These are phyloP conservation scores for Punctoribates punctum DNA, from an alignment of 2,888 invertebrate genomes.

Conservation along the genomic window DNA sequence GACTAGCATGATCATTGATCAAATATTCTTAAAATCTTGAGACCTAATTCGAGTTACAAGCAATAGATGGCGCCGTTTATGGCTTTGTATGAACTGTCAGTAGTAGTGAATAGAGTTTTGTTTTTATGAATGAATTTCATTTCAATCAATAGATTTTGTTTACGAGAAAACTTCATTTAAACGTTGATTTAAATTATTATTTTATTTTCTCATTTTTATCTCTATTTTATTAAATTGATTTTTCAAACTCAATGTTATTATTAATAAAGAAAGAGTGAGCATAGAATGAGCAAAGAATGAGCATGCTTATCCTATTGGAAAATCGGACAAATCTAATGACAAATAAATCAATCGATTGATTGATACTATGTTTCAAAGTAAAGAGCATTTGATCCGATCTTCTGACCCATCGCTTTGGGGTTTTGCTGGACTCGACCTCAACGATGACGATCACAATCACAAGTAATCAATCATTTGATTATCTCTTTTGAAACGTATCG, in stretches of 20 bases:
- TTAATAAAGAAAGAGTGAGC: background rate
- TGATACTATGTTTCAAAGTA: constrained; percentile 45
- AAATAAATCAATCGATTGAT: constrained; percentile 2
- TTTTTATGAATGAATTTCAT: constrained; percentile 30
- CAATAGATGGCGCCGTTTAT: no score
- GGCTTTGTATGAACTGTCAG: background rate
- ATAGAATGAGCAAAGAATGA: no score
- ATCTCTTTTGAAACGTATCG: background rate
- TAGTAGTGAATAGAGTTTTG: constrained; percentile 25
- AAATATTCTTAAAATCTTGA: no score
- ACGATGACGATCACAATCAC: constrained; percentile 41
- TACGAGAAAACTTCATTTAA: background rate
- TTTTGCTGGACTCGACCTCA: constrained; percentile 47
- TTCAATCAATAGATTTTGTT: constrained; percentile 29
- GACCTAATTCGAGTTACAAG: no score
- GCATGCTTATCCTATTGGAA: background rate
- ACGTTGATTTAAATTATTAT: background rate
- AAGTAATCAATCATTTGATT: background rate
- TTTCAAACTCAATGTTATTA: background rate
- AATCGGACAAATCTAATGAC: background rate
- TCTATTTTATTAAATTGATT: background rate
- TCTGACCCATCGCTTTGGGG: constrained; percentile 49
- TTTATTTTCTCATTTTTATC: background rate
- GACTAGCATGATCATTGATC: no score
- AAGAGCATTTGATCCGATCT: constrained; percentile 50